phyloP scores from a whole-genome alignment of 2,888 invertebrate genomes.

The Aethes cnicana region DNA sequence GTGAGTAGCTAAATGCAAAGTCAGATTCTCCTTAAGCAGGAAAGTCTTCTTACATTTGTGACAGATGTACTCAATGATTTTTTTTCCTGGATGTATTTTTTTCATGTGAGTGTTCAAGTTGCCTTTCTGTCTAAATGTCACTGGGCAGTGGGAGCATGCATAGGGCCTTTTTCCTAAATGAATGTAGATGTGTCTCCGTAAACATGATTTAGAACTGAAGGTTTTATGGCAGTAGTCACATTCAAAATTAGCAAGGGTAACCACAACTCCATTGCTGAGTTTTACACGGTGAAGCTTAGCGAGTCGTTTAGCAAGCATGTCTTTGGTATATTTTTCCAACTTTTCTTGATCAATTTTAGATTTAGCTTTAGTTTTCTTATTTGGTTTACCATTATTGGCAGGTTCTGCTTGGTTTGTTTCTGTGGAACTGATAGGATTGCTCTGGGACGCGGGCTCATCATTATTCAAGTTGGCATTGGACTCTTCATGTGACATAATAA shows the following conservation, averaged over 20 bases:
- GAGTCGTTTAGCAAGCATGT: neutral
- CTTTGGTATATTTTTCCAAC: constrained; percentile 14
- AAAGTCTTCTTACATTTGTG: constrained; percentile 89
- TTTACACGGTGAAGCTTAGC: constrained; percentile 13
- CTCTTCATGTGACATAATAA: too few relatives aligned
- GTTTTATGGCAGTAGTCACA: constrained; percentile 85
- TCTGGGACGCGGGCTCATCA: too few relatives aligned
- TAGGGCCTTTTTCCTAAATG: constrained; percentile 86
- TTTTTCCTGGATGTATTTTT: constrained; percentile 76
- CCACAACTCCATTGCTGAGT: constrained; percentile 48
- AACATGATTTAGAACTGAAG: constrained; percentile 84
- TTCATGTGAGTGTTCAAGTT: constrained; percentile 85
- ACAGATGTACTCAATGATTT: constrained; percentile 82
- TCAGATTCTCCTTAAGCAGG: constrained; percentile 88
- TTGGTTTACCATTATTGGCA: constrained; percentile 32
- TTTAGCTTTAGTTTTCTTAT: constrained; percentile 22
- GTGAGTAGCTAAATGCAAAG: constrained; percentile 88
- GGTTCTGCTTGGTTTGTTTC: too few relatives aligned
- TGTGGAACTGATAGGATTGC: neutral
- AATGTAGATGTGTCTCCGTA: constrained; percentile 85
- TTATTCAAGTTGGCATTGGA: too few relatives aligned
- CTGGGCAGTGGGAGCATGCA: constrained; percentile 84
- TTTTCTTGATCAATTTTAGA: constrained; percentile 39
- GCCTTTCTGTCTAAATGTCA: constrained; percentile 84
- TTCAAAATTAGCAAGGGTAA: constrained; percentile 46